Conservation (phyloP, 2,113 vertebrate genomes). For the Cynoglossus semilaevis region DNA sequence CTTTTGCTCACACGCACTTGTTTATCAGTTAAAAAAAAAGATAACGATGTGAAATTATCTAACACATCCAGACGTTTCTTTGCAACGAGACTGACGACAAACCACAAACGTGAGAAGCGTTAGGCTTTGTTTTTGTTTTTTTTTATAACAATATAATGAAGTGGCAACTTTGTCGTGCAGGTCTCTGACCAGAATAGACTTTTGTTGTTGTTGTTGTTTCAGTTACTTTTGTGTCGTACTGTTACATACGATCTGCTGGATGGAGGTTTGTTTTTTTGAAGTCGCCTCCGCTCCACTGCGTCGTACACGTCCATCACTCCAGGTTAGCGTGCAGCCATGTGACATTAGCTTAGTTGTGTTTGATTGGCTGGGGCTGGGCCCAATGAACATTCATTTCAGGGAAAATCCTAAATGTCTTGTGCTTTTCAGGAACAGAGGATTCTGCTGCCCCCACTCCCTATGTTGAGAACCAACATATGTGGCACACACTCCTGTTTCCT, state of each 20-base stretch:
- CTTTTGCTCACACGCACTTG: too few relatives aligned
- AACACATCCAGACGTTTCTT: background rate
- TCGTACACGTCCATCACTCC: conserved; percentile 34
- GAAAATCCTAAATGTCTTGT: conserved; percentile 36
- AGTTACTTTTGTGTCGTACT: conserved; percentile 25
- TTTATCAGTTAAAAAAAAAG: too few relatives aligned
- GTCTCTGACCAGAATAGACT: conserved; percentile 32
- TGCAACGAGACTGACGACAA: conserved; percentile 23
- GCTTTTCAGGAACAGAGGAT: conserved; percentile 1
- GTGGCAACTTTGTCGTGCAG: conserved; percentile 32
- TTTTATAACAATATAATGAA: conserved; percentile 34
- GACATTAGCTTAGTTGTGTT: conserved; percentile 83
- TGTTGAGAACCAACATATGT: background rate
- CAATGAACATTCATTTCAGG: conserved; percentile 61
- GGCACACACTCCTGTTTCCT: too few relatives aligned
- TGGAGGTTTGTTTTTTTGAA: conserved; percentile 14
- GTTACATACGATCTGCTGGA: conserved; percentile 31
- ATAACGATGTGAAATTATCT: too few relatives aligned
- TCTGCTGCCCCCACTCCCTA: background rate
- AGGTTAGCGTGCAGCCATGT: conserved; percentile 67
- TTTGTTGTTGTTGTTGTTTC: conserved; percentile 2
- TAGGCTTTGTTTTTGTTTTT: conserved; percentile 11
- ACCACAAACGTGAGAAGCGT: conserved; percentile 25
- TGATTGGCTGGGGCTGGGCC: conserved; percentile 79
- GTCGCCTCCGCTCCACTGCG: conserved; percentile 29